Evolutionary conservation across 2,797 vertebrate species (phyloP).

Genomic region (Enteromius thamalakanensis): DNA sequence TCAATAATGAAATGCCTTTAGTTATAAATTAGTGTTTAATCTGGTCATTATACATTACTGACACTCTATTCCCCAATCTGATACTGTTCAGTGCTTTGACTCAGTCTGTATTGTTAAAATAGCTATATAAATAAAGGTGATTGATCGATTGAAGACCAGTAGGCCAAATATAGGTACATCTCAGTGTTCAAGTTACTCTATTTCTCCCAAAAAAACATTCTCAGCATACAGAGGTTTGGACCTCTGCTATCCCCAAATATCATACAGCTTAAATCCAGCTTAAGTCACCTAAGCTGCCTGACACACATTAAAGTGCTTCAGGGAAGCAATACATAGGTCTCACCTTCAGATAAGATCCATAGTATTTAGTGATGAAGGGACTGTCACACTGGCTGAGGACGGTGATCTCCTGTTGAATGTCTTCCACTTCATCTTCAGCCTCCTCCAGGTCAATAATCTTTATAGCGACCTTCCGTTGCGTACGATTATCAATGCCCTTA

Average conservation of each 20-base stretch:
- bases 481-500: conserved; percentile 98
- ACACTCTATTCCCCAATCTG: too few species aligned
- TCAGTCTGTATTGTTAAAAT: too few species aligned
- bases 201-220: neutral
- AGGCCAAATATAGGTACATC: neutral
- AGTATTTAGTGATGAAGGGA: conserved; percentile 97
- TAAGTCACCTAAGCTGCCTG: neutral
- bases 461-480: conserved; percentile 96
- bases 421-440: conserved; percentile 98
- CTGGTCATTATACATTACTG: too few species aligned
- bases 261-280: neutral
- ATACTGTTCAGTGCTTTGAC: too few species aligned
- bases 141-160: neutral
- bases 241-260: neutral
- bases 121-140: too few species aligned
- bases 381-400: conserved; percentile 99
- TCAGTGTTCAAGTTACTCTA: neutral
- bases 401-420: conserved; percentile 98
- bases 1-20: too few species aligned
- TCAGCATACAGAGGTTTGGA: neutral
- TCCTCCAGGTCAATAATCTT: conserved; percentile 99
- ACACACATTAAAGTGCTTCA: neutral
- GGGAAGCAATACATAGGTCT: conserved; percentile 49
- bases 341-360: conserved; percentile 98
- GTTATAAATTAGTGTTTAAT: too few species aligned